Base-by-base conservation (phyloP, 1,140 invertebrate genomes). In the Drosophila santomea region DNA sequence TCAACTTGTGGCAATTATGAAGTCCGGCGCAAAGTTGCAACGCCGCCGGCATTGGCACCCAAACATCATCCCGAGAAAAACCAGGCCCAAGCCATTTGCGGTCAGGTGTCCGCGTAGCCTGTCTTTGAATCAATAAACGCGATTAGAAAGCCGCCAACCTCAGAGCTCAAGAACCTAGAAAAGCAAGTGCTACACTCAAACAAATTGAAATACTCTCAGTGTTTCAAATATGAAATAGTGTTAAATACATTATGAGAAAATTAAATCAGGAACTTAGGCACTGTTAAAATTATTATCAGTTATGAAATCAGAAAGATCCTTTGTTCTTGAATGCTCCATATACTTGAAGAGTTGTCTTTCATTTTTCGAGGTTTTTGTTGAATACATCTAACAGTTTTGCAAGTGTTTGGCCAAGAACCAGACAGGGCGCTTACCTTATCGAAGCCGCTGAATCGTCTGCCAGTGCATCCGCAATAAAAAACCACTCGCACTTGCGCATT, bases 1-100 rank as follows among this genome's bases (percentile, higher is more conserved):
- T 88, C 83, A 89, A 88, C 67, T 63, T 73, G 84, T 69, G 76
- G 84, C 83, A 88, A 89, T 88, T 89, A 85, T 85, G 79, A 85
- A 82, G 78, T 85, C 74, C 82, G 73, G 64, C 61, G 68, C 66
- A 36, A 64, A 82, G 54, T 75, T 80, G 81, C 81, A 73, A 67
- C 57, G 55, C 64, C 59, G 77, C 48, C 77, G 63, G 52, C 64
- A 85, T 56, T 75, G 61, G 79, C 82, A 86, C 78, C 83, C 83
- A 82, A 68, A 67, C 55, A 52, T 75, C 58, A 75, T 66, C 56
- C 36, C 51, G 67, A 67, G 62, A 55, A 68, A 69, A 68, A 67
- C 48, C 66, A 54, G 41, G 28, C 45, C 51, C 64, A 7, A 58
- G 50, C 54, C 57, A 67, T 71, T 71, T 58, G 64, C 64, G 36